Conservation (phyloP, 2,797 vertebrate species). For the Simalia tracyae region DNA sequence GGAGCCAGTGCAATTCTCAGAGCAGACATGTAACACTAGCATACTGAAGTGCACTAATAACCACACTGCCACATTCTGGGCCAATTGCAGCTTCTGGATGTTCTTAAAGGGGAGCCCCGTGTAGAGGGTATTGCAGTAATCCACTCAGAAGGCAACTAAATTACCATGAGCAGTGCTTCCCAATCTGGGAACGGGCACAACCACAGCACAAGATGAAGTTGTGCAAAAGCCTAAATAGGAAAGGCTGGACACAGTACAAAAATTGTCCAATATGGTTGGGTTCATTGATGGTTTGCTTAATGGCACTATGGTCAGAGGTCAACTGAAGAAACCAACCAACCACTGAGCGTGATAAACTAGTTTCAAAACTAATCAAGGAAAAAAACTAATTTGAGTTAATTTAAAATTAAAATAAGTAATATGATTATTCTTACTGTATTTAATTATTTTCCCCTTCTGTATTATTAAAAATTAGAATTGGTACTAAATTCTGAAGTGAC, state of each 20-base stretch:
- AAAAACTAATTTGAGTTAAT: background rate
- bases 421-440: background rate
- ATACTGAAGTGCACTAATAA: too few species aligned
- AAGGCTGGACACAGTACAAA: background rate
- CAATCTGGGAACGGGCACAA: too few species aligned
- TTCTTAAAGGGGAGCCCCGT: too few species aligned
- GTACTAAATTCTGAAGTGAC: background rate
- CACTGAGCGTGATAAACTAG: background rate
- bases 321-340: background rate
- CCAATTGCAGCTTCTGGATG: too few species aligned
- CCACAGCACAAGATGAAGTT: too few species aligned
- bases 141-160: too few species aligned
- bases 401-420: background rate
- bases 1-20: too few species aligned
- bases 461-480: background rate
- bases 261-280: background rate
- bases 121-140: too few species aligned
- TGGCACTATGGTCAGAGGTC: background rate
- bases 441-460: background rate
- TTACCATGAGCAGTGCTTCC: too few species aligned
- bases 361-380: background rate
- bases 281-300: background rate
- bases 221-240: background rate
- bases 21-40: too few species aligned
- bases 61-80: too few species aligned